Evolutionary conservation across 2,113 vertebrate species (phyloP).

Genomic region (Tricholaema leucomelas): DNA sequence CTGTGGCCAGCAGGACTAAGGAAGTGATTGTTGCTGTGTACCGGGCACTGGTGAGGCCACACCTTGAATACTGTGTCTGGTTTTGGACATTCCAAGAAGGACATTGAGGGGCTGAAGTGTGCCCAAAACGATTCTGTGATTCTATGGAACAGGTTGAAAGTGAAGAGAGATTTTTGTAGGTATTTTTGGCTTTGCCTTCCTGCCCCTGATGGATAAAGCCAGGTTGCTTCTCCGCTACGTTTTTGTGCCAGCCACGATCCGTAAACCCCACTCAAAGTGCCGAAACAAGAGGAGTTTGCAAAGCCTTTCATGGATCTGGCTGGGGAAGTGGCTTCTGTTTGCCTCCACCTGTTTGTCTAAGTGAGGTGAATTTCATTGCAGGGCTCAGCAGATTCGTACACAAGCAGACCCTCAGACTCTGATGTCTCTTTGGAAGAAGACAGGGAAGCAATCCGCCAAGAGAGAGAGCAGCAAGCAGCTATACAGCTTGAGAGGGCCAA

Average conservation of each 20-base stretch:
- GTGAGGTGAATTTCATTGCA: slow-evolving; percentile 62
- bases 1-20: no score
- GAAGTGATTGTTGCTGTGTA: no score
- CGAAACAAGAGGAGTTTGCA: fast-evolving
- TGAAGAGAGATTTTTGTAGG: neutral
- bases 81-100: no score
- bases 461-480: slow-evolving; percentile 93
- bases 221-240: neutral
- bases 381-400: slow-evolving; percentile 99
- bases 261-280: neutral
- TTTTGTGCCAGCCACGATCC: neutral
- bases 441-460: slow-evolving; percentile 91
- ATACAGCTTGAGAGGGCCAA: slow-evolving; percentile 96
- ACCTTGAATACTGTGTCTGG: no score
- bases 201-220: neutral
- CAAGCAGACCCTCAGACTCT: slow-evolving; percentile 98
- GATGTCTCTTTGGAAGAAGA: slow-evolving; percentile 98
- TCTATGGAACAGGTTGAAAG: neutral
- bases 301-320: neutral
- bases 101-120: no score
- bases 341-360: neutral
- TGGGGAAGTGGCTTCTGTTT: neutral
- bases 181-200: neutral
- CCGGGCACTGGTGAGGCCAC: no score
- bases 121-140: no score